These are phyloP conservation scores for Rhynchonycteris naso DNA, from an alignment of 2,797 vertebrate genomes.

Conservation along the genomic window DNA sequence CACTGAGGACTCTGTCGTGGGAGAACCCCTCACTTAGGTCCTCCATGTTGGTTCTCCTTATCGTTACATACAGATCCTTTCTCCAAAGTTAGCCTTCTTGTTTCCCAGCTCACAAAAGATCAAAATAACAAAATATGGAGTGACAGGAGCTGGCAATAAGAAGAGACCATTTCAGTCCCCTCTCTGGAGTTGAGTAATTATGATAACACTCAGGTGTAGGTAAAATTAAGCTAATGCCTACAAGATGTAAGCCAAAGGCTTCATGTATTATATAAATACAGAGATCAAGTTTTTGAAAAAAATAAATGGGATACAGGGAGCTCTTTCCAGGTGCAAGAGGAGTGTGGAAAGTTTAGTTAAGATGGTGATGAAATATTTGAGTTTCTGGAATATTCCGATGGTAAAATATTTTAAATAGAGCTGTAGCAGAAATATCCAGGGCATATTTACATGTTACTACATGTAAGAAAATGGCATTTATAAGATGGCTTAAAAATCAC, in stretches of 20 bases:
- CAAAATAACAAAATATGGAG: constrained; percentile 49
- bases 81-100: not conserved
- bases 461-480: constrained; percentile 3
- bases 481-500: constrained; percentile 5
- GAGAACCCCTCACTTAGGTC: not conserved
- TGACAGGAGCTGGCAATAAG: constrained; percentile 2
- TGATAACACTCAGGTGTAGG: not conserved
- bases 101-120: not conserved
- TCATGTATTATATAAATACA: constrained; percentile 44
- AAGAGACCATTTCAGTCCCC: constrained; percentile 10
- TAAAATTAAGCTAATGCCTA: constrained; percentile 55
- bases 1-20: not conserved
- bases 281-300: constrained; percentile 36
- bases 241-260: constrained; percentile 2
- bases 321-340: constrained; percentile 20
- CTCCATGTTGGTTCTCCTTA: not conserved
- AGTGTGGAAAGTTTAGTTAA: constrained; percentile 3
- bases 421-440: not conserved
- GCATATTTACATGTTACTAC: not conserved
- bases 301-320: constrained; percentile 22
- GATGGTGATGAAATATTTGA: constrained; percentile 49
- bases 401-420: constrained; percentile 26
- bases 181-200: not conserved
- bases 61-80: not conserved
- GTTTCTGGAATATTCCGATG: constrained; percentile 27